Base-by-base conservation (phyloP, 53 echinoderm and acorn worm genomes). In the Paelopatides confundens region DNA sequence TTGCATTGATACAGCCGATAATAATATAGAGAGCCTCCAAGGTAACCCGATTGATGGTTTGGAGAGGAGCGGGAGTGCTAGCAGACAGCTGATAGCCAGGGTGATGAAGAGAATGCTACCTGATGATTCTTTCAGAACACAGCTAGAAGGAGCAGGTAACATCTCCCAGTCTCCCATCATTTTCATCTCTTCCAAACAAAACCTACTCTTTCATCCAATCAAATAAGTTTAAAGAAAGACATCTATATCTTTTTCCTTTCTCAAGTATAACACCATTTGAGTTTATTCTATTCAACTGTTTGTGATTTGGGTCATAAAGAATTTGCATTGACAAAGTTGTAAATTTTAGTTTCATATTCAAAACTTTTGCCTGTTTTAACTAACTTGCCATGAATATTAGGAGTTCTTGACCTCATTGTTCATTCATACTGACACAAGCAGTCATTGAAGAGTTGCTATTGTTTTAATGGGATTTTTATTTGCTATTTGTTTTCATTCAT, bases 61-160 rank as follows among this genome's bases (percentile, higher is more conserved):
- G 64, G 84, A 63, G 39, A 83, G 84, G 54, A 38, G 62, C 18
- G 84, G 84, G 6, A 83, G 84, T 83, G 84, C 84, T 21, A 93
- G 91, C 88, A 91, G 90, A 68, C 91, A 88, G 51, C 88, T 94
- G 35, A 82, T 96, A 2, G 90, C 88, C 33, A 87, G 92, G 66
- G 90, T 96, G 92, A 96, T 96, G 96, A 81, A 92, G 85, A 86
- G 87, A 35, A 89, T 96, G 69, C 79, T 96, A 62, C 83, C 92
- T 34, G 96, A 96, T 76, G 96, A 96, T 18, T 92, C 96, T 4
- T 51, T 94, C 23, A 89, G 96, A 46, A 92, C 94, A 63, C 96
- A 96, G 86, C 90, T 92, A 66, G 96, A 94, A 65, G 96, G 91
- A 84, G 96, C 96, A 90, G 94, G 94, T 94, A 52, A 85, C 24